phyloP scores from a whole-genome alignment of 2,113 vertebrate genomes.

The Anhinga rufa region DNA sequence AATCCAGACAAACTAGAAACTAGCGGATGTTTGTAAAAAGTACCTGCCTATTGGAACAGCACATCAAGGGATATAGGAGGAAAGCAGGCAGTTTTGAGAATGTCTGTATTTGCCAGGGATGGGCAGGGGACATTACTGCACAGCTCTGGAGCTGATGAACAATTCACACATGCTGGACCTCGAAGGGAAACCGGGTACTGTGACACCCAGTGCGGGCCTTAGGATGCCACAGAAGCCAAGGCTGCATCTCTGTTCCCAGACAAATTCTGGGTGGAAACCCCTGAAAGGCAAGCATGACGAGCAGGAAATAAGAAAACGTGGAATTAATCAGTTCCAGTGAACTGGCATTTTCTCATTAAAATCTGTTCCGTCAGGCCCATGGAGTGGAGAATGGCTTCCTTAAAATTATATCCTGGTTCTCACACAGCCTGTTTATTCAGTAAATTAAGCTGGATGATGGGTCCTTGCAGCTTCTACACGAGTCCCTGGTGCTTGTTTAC shows the following conservation, averaged over 20 bases:
- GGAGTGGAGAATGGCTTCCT: neutral
- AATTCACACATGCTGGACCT: fast-evolving
- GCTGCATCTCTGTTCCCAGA: neutral
- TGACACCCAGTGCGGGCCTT: fast-evolving
- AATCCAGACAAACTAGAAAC: neutral
- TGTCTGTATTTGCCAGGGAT: neutral
- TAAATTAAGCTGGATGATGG: neutral
- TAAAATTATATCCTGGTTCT: constrained; percentile 19
- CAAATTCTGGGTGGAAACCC: neutral
- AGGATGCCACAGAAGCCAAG: neutral
- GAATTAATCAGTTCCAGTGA: constrained; percentile 4
- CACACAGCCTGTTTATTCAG: constrained; percentile 3
- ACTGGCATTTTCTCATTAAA: constrained; percentile 22
- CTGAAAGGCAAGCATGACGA: neutral
- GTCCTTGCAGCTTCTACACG: neutral
- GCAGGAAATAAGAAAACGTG: neutral
- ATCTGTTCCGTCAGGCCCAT: neutral
- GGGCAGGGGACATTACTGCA: fast-evolving
- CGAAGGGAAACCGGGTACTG: fast-evolving
- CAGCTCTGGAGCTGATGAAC: neutral
- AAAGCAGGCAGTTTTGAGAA: neutral
- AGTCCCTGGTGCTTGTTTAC: neutral
- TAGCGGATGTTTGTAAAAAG: neutral
- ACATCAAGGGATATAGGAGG: neutral
- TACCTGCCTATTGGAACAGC: neutral